Base-by-base conservation (phyloP, 2,888 invertebrate genomes). In the Drosophila gaucha region DNA sequence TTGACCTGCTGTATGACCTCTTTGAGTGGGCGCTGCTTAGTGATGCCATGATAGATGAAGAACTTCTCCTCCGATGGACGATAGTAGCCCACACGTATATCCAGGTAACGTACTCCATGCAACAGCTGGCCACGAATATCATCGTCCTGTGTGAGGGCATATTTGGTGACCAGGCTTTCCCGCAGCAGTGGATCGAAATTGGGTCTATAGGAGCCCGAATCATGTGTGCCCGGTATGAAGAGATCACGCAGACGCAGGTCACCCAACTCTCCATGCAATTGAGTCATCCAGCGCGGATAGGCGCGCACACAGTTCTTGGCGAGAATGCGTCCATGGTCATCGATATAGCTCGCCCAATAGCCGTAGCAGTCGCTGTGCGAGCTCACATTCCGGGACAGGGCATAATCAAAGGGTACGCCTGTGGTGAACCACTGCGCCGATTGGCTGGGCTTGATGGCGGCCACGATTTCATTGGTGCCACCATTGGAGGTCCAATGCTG, bases 191-290 rank as follows among this genome's bases (percentile, higher is more conserved):
- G 92, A 82, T 91, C 80, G 30, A 91, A 92, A 55, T 89, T 86
- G 3, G 86, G 79, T 2, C 91, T 90, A 82, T 93, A 94, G 9
- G 94, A 92, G 4, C 94, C 95, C 0, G 95, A 94, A 89, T 95
- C 94, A 84, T 96, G 95, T 0, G 95, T 94, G 1, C 95, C 95
- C 1, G 95, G 95, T 76, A 95, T 92, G 68, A 95, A 93, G 4
- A 95, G 85, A 60, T 94, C 92, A 10, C 92, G 91, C 46, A 94
- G 86, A 35, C 92, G 92, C 55, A 92, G 84, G 26, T 91, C 88
- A 1, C 93, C 93, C 12, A 94, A 84, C 26, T 89, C 83, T 1
- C 89, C 67, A 31, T 90, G 91, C 79, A 92, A 88, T 8, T 94
- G 92, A 33, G 90, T 89, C 94, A 94, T 94, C 94, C 94, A 94